Conservation (phyloP, 1,140 invertebrate species). For the Brachionus asplanchnoidis region DNA sequence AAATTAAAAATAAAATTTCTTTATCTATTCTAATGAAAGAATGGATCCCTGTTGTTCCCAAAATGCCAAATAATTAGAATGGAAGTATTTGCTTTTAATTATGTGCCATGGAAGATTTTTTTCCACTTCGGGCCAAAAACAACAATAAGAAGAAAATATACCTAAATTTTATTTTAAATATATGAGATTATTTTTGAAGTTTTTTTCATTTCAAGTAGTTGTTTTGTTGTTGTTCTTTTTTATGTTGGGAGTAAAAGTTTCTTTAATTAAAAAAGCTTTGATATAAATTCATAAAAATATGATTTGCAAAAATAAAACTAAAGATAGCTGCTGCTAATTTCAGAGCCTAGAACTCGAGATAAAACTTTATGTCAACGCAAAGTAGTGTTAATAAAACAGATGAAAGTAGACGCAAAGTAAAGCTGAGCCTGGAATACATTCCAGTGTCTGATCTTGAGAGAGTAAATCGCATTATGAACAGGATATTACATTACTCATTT, state of each 20-base stretch:
- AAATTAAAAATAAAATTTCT: neutral
- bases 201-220: slow-evolving; percentile 2
- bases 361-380: neutral
- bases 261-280: neutral
- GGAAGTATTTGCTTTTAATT: slow-evolving; percentile 18
- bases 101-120: neutral
- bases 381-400: neutral
- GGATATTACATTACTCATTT: neutral
- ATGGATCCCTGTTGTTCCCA: neutral
- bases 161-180: slow-evolving; percentile 7
- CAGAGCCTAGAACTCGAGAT: neutral
- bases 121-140: neutral
- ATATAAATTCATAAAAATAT: neutral
- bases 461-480: neutral
- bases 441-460: neutral
- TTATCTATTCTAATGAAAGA: neutral
- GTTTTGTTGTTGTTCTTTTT: neutral
- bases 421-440: neutral
- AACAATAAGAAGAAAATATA: neutral
- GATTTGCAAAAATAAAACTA: neutral
- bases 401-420: neutral
- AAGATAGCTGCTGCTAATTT: neutral
- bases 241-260: neutral
- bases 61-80: neutral
- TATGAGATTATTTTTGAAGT: slow-evolving; percentile 21